These are phyloP conservation scores for Torymus aiolomorphi DNA, from an alignment of 2,888 invertebrate genomes.

Conservation along the genomic window DNA sequence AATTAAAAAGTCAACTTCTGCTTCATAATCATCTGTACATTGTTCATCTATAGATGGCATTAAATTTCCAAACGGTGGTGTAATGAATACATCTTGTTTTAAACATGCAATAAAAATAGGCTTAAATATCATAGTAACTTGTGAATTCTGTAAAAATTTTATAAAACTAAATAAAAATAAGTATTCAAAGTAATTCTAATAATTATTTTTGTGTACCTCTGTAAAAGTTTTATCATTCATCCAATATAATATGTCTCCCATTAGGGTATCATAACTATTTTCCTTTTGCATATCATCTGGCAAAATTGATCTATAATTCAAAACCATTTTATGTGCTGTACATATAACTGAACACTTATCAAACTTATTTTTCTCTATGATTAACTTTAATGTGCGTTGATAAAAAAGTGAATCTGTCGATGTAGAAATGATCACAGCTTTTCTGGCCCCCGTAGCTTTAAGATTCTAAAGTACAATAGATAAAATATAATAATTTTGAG, in stretches of 20 bases:
- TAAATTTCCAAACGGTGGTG: slow-evolving; percentile 79
- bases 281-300: slow-evolving; percentile 65
- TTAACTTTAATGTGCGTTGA: slow-evolving; percentile 78
- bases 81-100: slow-evolving; percentile 80
- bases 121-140: slow-evolving; percentile 80
- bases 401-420: slow-evolving; percentile 78
- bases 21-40: slow-evolving; percentile 62
- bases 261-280: slow-evolving; percentile 74
- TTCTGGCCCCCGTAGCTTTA: slow-evolving; percentile 71
- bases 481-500: slow-evolving; percentile 1
- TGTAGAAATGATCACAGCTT: slow-evolving; percentile 79
- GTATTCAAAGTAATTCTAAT: background rate
- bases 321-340: slow-evolving; percentile 77
- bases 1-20: slow-evolving; percentile 66
- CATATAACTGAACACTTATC: slow-evolving; percentile 81
- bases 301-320: slow-evolving; percentile 77
- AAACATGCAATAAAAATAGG: slow-evolving; percentile 80
- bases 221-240: slow-evolving; percentile 72
- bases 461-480: slow-evolving; percentile 70
- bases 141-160: slow-evolving; percentile 78
- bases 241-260: slow-evolving; percentile 77
- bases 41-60: slow-evolving; percentile 78
- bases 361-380: slow-evolving; percentile 80
- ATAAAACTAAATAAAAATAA: slow-evolving; percentile 34
- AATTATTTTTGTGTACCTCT: slow-evolving; percentile 61